phyloP scores from a whole-genome alignment of 2,113 vertebrate species.

The Falcunculus frontatus region DNA sequence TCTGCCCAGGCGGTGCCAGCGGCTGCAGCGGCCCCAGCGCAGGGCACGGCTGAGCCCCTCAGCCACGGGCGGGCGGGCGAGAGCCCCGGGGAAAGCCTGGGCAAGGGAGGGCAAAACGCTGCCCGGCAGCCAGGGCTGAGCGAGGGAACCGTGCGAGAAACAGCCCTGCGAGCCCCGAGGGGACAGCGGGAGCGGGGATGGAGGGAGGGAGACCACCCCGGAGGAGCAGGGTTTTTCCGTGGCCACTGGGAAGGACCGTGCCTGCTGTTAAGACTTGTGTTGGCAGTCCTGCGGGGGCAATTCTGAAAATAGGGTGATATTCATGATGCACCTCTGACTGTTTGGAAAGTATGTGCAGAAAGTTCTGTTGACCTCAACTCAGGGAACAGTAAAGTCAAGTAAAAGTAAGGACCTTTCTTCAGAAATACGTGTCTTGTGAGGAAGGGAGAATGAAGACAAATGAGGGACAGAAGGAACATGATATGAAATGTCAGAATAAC shows the following conservation, averaged over 20 bases:
- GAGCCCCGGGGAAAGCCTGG: background rate
- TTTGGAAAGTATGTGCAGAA: background rate
- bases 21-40: background rate
- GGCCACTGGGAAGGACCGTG: rapidly evolving
- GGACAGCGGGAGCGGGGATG: background rate
- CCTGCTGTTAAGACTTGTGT: background rate
- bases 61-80: background rate
- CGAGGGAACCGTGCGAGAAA: background rate
- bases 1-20: background rate
- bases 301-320: background rate
- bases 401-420: background rate
- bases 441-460: background rate
- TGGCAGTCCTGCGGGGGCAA: rapidly evolving
- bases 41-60: background rate
- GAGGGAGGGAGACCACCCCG: background rate
- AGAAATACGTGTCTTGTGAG: background rate
- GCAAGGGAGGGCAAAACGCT: background rate
- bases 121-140: background rate
- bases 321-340: background rate
- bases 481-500: background rate
- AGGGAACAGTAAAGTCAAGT: background rate
- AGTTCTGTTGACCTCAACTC: background rate
- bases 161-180: background rate
- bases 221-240: rapidly evolving
- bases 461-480: background rate